These are phyloP conservation scores for Tuberolachnus salignus DNA, from an alignment of 2,888 invertebrate species.

Conservation along the genomic window DNA sequence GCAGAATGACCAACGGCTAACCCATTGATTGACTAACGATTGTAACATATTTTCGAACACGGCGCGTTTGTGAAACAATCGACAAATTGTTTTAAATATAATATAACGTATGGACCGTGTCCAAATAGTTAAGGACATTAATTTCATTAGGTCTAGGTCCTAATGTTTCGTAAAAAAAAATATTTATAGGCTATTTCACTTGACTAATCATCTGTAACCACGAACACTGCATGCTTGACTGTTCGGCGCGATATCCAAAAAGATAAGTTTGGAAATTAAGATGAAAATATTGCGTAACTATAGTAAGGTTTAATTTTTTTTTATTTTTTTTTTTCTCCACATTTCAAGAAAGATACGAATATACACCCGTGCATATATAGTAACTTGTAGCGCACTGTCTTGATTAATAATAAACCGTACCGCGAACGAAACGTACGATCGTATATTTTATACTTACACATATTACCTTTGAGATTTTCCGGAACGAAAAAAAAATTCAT, in stretches of 20 bases:
- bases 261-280: slow-evolving; percentile 40
- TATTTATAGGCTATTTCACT: slow-evolving; percentile 41
- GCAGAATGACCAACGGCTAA: not conserved
- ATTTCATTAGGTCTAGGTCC: slow-evolving; percentile 53
- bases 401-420: not conserved
- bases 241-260: slow-evolving; percentile 22
- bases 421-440: not conserved
- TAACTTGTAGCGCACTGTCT: too few species aligned
- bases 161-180: slow-evolving; percentile 40
- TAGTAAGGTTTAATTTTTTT: not conserved
- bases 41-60: slow-evolving; percentile 21
- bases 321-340: too few species aligned
- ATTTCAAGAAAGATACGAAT: too few species aligned
- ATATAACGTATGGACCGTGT: slow-evolving; percentile 36
- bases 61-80: slow-evolving; percentile 24
- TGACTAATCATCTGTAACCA: slow-evolving; percentile 55
- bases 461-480: not conserved
- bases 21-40: slow-evolving; percentile 25
- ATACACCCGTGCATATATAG: too few species aligned
- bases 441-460: slow-evolving; percentile 12
- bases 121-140: slow-evolving; percentile 36
- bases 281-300: slow-evolving; percentile 28
- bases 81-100: slow-evolving; percentile 21
- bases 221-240: slow-evolving; percentile 44
- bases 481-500: not conserved